Conservation (phyloP, 2,113 vertebrate genomes). For the Struthio camelus region DNA sequence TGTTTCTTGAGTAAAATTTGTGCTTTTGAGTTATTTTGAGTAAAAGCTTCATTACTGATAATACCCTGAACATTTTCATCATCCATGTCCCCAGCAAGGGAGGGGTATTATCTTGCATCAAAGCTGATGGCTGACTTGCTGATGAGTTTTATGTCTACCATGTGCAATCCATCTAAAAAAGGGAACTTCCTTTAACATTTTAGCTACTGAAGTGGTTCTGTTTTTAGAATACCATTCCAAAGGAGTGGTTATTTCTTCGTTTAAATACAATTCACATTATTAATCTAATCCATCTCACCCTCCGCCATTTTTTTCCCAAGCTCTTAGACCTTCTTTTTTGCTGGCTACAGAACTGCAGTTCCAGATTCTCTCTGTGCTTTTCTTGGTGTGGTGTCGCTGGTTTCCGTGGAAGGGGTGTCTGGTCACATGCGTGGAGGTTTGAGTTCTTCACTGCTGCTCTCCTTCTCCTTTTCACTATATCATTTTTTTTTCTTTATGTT, state of each 20-base stretch:
- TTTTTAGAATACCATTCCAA: not conserved
- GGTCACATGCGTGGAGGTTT: not conserved
- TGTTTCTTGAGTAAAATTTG: not conserved
- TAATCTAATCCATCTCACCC: not conserved
- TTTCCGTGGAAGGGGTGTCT: not conserved
- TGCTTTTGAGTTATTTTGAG: not conserved
- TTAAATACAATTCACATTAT: not conserved
- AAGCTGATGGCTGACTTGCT: not conserved
- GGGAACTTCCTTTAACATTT: not conserved
- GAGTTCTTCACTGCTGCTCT: not conserved
- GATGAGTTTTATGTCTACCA: not conserved
- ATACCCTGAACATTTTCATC: not conserved
- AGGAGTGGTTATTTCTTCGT: not conserved
- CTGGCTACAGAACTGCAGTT: not conserved
- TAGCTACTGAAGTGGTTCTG: not conserved
- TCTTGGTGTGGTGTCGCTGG: not conserved
- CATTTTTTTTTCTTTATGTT: not conserved
- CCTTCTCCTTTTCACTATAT: not conserved
- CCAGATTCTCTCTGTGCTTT: not conserved
- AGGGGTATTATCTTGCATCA: not conserved
- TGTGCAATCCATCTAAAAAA: not conserved
- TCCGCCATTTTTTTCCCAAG: not conserved
- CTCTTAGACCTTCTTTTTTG: not conserved
- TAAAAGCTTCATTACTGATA: not conserved
- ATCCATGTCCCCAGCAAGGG: not conserved